phyloP scores from a whole-genome alignment of 2,888 invertebrate species.

The Pseudococcus jackbeardsleyi region DNA sequence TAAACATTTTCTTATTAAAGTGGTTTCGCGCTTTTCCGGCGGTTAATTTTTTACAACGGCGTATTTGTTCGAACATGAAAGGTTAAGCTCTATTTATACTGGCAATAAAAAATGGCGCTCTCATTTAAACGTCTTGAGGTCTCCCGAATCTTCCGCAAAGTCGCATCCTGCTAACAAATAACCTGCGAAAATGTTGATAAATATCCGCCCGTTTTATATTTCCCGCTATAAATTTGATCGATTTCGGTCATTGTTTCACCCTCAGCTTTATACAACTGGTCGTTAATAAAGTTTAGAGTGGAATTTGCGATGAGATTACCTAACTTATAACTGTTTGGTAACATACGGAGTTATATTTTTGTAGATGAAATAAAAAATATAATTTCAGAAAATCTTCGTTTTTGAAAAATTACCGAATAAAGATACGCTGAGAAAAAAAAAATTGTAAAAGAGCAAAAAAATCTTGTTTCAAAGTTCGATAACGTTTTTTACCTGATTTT shows the following conservation, averaged over 20 bases:
- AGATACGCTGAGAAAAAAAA: too few relatives aligned
- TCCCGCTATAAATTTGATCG: not conserved
- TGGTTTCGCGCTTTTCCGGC: slow-evolving; percentile 22
- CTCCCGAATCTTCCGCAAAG: not conserved
- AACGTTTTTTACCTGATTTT: too few relatives aligned
- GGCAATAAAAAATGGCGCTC: slow-evolving; percentile 7
- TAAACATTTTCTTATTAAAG: slow-evolving; percentile 22
- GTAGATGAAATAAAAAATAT: too few relatives aligned
- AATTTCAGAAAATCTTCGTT: too few relatives aligned
- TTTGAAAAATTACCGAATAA: too few relatives aligned
- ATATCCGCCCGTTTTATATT: not conserved
- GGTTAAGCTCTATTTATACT: slow-evolving; percentile 22
- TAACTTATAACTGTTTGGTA: not conserved
- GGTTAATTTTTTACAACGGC: slow-evolving; percentile 17
- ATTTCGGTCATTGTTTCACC: slow-evolving; percentile 17
- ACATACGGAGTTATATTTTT: too few relatives aligned
- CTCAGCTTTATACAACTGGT: not conserved
- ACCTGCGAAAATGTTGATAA: slow-evolving; percentile 7
- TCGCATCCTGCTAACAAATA: not conserved
- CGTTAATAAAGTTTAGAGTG: not conserved
- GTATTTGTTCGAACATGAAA: slow-evolving; percentile 22
- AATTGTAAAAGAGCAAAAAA: too few relatives aligned
- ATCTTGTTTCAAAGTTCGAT: too few relatives aligned
- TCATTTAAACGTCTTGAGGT: slow-evolving; percentile 17
- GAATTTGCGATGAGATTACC: not conserved